Base-by-base conservation (phyloP, 2,888 invertebrate genomes). In the Dasypolia templi region DNA sequence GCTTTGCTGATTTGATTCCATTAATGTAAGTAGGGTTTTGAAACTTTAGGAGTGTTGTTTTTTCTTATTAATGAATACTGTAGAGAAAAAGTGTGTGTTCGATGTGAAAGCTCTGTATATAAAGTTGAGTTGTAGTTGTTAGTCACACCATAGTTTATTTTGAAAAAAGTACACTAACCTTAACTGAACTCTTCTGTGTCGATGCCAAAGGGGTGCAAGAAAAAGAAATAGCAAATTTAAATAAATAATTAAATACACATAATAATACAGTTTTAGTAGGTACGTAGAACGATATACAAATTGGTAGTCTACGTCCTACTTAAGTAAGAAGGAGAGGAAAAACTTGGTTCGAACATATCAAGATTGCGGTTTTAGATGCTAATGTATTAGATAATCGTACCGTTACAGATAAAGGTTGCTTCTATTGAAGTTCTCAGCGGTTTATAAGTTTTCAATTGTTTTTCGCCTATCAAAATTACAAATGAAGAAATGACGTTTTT, bases 161-260 rank as follows among this genome's bases (percentile, higher is more conserved):
- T 49, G 12, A 26, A 49, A 55, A 46, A 63, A 32, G 5, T 22
- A 58, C 39, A 87, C 89, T 82, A 63, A 90, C 90, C 89, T 90
- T 90, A 22, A 90, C 83, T 56, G 86, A 71, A 80, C 85, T 85
- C 84, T 75, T 86, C 83, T 83, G 72, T 78, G 71, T 66, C 29
- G 51, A 49, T 85, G 81, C 87, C 89, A 84, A 85, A 78, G 26
- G 17, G 72, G 35, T 71, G 85, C 84, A 77, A 70, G 73, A 82
- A 75, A 79, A 71, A 81, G 44, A 79, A 77, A 83, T 77, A 67
- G 59, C 26, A 66, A n/a, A 51, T 80, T 63, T 59, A 62, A 61
- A 82, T 63, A 77, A 11, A 65, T 65, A 78, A n/a, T 42, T 51
- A 63, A 39, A 77, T 51, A 71, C 56, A 53, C 32, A 51, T 51